Conservation (phyloP, 2,113 vertebrate species). For the Oncorhynchus mykiss region DNA sequence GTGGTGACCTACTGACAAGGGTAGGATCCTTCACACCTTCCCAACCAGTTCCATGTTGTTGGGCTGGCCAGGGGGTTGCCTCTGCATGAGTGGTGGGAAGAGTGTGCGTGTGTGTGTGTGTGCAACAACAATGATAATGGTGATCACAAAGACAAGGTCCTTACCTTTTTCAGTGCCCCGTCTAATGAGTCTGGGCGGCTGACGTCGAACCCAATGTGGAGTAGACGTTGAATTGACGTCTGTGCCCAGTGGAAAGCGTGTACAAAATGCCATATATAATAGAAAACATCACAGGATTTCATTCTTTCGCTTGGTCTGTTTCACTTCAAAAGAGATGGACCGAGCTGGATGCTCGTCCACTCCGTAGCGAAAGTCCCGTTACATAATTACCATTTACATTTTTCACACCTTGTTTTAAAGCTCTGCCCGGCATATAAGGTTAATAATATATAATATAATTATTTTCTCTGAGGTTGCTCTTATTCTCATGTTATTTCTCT, state of each 20-base stretch:
- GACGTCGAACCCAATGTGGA: conserved; percentile 84
- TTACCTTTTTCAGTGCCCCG: conserved; percentile 87
- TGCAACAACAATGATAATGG: not conserved
- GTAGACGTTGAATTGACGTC: too few relatives aligned
- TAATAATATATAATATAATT: too few relatives aligned
- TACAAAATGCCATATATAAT: conserved; percentile 57
- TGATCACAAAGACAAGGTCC: not conserved
- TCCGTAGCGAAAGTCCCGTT: conserved; percentile 43
- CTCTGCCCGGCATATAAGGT: too few relatives aligned
- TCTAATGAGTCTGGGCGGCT: conserved; percentile 90
- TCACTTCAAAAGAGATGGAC: conserved; percentile 48
- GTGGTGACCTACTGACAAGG: conserved; percentile 12
- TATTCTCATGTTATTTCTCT: not conserved
- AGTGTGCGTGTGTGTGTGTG: conserved; percentile 11
- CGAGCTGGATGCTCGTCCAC: conserved; percentile 47
- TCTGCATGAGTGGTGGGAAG: conserved; percentile 53
- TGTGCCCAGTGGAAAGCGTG: not conserved
- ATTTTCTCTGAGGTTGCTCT: too few relatives aligned
- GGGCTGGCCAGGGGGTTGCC: conserved; percentile 47
- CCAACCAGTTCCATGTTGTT: not conserved
- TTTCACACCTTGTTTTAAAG: not conserved
- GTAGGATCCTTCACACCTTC: conserved; percentile 12
- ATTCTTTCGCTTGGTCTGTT: conserved; percentile 23
- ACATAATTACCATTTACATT: conserved; percentile 55
- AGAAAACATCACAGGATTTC: conserved; percentile 38